phyloP scores from a whole-genome alignment of 2,113 vertebrate species.

The Hemicordylus capensis region DNA sequence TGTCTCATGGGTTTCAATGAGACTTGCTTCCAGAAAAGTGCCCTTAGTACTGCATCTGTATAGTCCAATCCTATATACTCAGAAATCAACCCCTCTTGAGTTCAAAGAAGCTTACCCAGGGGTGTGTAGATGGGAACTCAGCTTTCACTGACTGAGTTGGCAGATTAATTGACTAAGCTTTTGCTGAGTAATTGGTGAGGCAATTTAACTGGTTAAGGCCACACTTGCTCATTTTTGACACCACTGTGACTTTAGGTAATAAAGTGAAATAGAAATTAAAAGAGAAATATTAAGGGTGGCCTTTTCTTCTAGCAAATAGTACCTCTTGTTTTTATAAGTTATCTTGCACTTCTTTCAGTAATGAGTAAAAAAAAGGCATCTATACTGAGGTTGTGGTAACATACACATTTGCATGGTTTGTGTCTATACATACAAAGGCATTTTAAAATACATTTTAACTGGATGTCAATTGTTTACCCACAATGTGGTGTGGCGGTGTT shows the following conservation, averaged over 20 bases:
- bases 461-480: no score
- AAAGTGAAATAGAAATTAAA: neutral
- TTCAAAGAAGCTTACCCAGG: neutral
- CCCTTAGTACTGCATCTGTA: neutral
- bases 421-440: no score
- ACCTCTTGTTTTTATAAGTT: no score
- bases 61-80: neutral
- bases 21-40: neutral
- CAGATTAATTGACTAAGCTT: neutral
- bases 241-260: neutral
- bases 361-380: no score
- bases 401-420: no score
- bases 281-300: neutral
- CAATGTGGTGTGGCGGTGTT: no score
- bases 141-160: no score
- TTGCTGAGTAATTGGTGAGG: neutral
- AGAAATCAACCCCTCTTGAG: neutral
- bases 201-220: neutral
- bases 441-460: no score
- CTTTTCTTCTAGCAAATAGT: neutral
- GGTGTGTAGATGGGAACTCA: no score
- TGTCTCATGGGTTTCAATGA: neutral
- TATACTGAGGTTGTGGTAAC: no score
- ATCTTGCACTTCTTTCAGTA: no score
- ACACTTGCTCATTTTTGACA: neutral